Evolutionary conservation across 1,140 invertebrate genomes (phyloP), one percentile per base, ranked within the genome.

Genomic region (Brachionus sp.): DNA sequence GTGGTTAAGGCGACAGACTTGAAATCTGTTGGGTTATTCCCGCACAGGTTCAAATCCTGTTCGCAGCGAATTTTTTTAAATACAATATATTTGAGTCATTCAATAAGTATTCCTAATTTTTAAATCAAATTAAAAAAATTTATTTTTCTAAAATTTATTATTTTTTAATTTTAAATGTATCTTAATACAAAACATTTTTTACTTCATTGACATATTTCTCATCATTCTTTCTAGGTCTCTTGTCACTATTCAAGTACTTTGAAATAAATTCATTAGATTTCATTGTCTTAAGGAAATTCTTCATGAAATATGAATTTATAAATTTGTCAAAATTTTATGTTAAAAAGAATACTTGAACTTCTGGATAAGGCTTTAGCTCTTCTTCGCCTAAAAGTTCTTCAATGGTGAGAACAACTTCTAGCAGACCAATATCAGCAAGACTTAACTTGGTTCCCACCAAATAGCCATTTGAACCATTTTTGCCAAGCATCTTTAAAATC

Each of bases 391-490:
- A 25, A 5, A 80, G 39, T 19, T 83, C 80, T 83, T 66, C 64
- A 29, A 83, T 70, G 6, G 57, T 83, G 0, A 83, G 33, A 19
- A 83, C 25, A 10, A 68, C 62, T 53, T 83, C 80, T 68, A 83
- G 37, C 7, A 83, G 23, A 16, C 62, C 80, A 19, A 83, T 19
- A 46, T 83, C 80, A 37, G 80, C 80, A 23, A 83, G 13, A 19
- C 62, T 83, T 2, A 83, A 39, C 7, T 46, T 66, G 1, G 39
- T 33, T 3, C 80, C 80, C 4, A 83, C 80, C 19, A 83, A 83
- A 35, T 44, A 53, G 4, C 77, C 77, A 80, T 57, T 80, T 1
- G 77, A 80, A n/a, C 77, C 77, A 62, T 80, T 80, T 42, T 42
- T 25, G n/a, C 4, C n/a, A 2, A 80, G 19, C 10, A 80, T 13